Conservation (phyloP, 2,888 invertebrate species). For the Cerastoderma edule region DNA sequence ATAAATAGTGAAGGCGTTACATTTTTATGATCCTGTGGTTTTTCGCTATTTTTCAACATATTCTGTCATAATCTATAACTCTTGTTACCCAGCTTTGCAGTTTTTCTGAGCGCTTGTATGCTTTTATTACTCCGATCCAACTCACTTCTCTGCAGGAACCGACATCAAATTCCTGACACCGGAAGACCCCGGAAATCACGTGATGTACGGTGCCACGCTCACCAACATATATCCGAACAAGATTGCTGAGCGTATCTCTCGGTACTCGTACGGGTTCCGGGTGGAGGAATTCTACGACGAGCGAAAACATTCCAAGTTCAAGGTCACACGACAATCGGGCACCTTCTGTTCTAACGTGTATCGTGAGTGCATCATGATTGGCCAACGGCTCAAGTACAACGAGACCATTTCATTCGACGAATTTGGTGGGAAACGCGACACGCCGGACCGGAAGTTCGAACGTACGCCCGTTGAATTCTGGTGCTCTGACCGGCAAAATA, state of each 20-base stretch:
- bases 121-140: no score
- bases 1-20: no score
- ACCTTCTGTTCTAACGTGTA: constrained; percentile 27
- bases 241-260: constrained; percentile 29
- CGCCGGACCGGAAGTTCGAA: constrained; percentile 25
- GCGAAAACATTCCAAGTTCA: constrained; percentile 3
- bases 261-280: constrained; percentile 38
- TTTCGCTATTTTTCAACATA: no score
- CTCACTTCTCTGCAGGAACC: no score
- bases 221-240: constrained; percentile 14
- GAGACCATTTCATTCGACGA: constrained; percentile 15
- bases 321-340: constrained; percentile 9
- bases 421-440: constrained; percentile 8
- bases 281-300: constrained; percentile 20
- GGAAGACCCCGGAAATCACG: constrained; percentile 33
- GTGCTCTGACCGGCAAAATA: constrained; percentile 10
- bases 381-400: constrained; percentile 22
- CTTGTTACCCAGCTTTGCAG: no score
- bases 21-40: no score
- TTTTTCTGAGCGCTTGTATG: no score
- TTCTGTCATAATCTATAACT: no score
- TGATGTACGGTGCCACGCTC: constrained; percentile 32
- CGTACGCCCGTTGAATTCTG: constrained; percentile 20
- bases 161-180: constrained; percentile 15
- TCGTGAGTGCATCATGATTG: constrained; percentile 29